A percentile compares a stretch with the other conserved stretches of the same genome.
Evolutionary conservation across 2,797 vertebrate species (phyloP).

Genomic region (Crypturellus tataupa): DNA sequence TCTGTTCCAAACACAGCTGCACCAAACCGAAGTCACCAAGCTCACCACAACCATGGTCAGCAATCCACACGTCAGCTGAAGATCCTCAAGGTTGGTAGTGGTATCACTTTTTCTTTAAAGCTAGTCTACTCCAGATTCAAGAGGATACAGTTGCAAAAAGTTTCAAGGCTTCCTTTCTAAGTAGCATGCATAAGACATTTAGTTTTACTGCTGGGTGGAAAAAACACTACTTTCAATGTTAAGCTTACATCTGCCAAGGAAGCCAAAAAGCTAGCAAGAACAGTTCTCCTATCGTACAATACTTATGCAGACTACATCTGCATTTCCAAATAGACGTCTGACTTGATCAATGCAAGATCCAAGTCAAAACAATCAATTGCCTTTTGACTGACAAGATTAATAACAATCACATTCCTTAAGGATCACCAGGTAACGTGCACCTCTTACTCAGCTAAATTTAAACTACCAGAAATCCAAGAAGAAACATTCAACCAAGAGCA

Average conservation of each 20-base stretch:
- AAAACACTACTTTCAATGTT: not conserved
- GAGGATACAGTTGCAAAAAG: fast-evolving
- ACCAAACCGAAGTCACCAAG: not conserved
- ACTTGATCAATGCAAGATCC: not conserved
- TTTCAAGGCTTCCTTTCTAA: not conserved
- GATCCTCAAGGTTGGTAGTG: fast-evolving
- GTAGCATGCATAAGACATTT: fast-evolving
- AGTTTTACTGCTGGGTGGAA: not conserved
- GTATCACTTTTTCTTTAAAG: not conserved
- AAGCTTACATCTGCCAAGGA: not conserved
- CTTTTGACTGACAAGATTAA: not conserved
- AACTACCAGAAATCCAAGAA: not conserved
- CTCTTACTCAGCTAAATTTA: not conserved
- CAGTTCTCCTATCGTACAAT: not conserved
- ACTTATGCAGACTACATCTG: not conserved
- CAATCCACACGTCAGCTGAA: not conserved
- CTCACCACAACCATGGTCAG: fast-evolving
- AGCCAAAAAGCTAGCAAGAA: not conserved
- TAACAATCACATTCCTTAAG: not conserved
- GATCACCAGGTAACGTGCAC: fast-evolving
- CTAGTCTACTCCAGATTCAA: not conserved
- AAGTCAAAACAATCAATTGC: not conserved
- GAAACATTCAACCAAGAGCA: not conserved
- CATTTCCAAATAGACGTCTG: not conserved
- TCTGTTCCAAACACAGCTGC: not conserved